Evolutionary conservation across 2,113 vertebrate genomes (phyloP).

Genomic region (Oceanodroma tethys): DNA sequence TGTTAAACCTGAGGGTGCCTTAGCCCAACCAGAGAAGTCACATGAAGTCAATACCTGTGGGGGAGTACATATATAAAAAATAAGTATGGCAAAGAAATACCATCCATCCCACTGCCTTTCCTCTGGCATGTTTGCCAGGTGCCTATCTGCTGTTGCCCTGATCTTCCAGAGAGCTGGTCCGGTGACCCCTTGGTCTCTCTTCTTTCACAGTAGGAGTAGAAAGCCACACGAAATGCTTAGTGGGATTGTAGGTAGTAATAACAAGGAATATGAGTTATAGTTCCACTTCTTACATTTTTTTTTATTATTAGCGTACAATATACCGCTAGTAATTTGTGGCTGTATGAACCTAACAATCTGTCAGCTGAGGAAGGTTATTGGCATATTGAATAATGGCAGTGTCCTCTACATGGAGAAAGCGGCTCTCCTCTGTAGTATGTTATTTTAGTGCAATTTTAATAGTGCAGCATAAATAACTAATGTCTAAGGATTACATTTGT

Average conservation of each 20-base stretch:
- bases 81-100: neutral
- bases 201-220: neutral
- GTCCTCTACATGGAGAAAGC: neutral
- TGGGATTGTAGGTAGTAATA: neutral
- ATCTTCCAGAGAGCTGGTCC: neutral
- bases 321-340: neutral
- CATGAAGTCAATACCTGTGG: neutral
- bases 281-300: neutral
- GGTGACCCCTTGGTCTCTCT: neutral
- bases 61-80: neutral
- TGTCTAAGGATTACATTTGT: neutral
- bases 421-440: neutral
- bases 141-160: neutral
- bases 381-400: neutral
- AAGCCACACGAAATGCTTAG: neutral
- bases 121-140: neutral
- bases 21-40: neutral
- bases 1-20: neutral
- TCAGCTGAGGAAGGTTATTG: neutral
- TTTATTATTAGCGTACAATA: neutral
- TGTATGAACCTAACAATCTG: neutral
- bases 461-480: neutral
- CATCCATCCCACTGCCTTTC: neutral
- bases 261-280: neutral
- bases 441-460: neutral